A percentile compares a stretch with the other conserved stretches of the same genome.
Evolutionary conservation across 2,797 vertebrate genomes (phyloP).

Genomic region (Eulemur rubriventer): DNA sequence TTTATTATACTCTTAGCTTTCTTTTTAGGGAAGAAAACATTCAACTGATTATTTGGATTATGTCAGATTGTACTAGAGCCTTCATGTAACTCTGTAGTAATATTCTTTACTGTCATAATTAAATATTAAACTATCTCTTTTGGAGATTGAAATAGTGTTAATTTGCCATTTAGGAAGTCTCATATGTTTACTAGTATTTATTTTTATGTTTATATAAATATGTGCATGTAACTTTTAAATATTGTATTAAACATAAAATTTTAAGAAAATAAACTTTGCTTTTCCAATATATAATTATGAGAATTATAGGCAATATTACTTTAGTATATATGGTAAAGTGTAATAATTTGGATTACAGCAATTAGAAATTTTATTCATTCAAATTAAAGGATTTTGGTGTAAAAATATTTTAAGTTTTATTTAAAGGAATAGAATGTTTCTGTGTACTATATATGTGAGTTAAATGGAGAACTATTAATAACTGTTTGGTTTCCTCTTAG

Average conservation of each 20-base stretch:
- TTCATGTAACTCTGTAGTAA: neutral
- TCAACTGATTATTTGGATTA: neutral
- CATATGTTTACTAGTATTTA: neutral
- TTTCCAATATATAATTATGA: neutral
- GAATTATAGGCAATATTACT: neutral
- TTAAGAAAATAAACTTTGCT: neutral
- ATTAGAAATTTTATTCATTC: slow-evolving; percentile 19
- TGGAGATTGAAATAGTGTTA: neutral
- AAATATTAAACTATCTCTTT: neutral
- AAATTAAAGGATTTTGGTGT: neutral
- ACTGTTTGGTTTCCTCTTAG: neutral
- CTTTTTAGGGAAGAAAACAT: neutral
- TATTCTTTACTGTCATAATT: slow-evolving; percentile 14
- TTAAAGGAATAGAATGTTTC: neutral
- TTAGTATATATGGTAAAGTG: neutral
- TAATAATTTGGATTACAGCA: slow-evolving; percentile 35
- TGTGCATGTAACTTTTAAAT: neutral
- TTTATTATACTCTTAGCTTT: neutral
- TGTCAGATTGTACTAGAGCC: neutral
- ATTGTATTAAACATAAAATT: slow-evolving; percentile 31
- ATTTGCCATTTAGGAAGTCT: neutral
- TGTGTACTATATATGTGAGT: neutral
- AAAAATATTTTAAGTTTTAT: neutral
- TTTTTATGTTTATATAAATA: slow-evolving; percentile 11
- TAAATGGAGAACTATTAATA: neutral